These are phyloP conservation scores for Bicyclus anynana DNA, from an alignment of 1,140 invertebrate genomes.

Conservation along the genomic window DNA sequence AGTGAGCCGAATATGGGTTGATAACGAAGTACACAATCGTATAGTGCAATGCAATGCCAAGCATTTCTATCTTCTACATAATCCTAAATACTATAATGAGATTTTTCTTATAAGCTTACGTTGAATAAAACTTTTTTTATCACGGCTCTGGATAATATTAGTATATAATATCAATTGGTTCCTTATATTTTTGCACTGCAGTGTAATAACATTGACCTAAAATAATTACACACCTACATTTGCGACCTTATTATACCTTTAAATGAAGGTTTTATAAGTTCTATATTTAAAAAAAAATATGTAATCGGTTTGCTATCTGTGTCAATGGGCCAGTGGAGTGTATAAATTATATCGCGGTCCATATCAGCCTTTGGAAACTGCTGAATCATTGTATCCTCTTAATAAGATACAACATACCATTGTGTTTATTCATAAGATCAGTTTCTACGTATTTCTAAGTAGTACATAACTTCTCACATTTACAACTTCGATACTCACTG, in stretches of 20 bases:
- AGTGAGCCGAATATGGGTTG: too few species aligned
- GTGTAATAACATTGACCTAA: neutral
- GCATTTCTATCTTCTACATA: too few species aligned
- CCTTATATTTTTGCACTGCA: neutral
- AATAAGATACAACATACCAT: neutral
- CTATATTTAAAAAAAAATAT: neutral
- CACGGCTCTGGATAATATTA: too few species aligned
- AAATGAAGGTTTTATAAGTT: neutral
- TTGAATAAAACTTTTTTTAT: too few species aligned
- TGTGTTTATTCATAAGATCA: neutral
- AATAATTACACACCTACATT: neutral
- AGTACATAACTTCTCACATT: neutral
- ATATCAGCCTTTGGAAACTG: neutral
- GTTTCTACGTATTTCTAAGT: neutral
- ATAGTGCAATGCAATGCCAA: too few species aligned
- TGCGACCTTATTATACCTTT: neutral
- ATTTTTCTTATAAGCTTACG: too few species aligned
- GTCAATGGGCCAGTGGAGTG: conserved; percentile 9
- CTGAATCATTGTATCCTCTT: conserved; percentile 10
- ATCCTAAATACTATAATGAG: too few species aligned
- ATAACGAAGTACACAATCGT: too few species aligned
- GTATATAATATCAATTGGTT: neutral
- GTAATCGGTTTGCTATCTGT: conserved; percentile 4
- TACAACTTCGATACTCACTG: too few species aligned
- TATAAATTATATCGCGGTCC: conserved; percentile 9